Base-by-base conservation (phyloP, 2,888 invertebrate species). In the Palloptera scutellata region DNA sequence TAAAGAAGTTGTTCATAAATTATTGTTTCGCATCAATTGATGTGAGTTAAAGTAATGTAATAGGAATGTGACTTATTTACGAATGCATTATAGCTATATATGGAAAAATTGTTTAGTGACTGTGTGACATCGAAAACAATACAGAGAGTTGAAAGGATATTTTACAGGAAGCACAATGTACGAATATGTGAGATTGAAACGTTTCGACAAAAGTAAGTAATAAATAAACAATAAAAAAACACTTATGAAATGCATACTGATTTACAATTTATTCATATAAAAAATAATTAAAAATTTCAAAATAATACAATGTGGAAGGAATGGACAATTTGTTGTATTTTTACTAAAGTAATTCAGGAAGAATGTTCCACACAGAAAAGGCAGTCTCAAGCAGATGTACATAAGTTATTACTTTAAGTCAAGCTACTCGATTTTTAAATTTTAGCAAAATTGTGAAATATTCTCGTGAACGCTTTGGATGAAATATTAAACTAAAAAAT, bases 321-420 rank as follows among this genome's bases (percentile, higher is more conserved):
- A 30, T 2, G 30, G 30, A 30, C 6, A 30, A 30, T 6, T 30
- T 30, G 2, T 30, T 30, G 6, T 30, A 30, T 30, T 30, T 30
- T 30, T 30, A 30, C 2, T 30, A 4, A 30, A 6, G 30, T 30
- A 4, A 6, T 30, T 30, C 66, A 61, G 71, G 68, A 67, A 70
- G 68, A 67, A 70, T 73, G 74, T 75, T 74, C 73, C 72, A 75
- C 76, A 79, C 78, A 75, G 75, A 74, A 73, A 76, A 75, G 75
- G 72, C 73, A 73, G 62, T 71, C 73, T 74, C 76, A 77, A 76
- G 75, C 76, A 76, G 74, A 72, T 70, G 71, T 30, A n/a, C n/a
- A n/a, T n/a, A 66, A 59, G 52, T 13, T 51, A 61, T 51, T 62
- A n/a, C 51, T 54, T 53, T 48, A 55, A 60, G 63, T 67, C 57